Percentiles rank a stretch among this genome's conserved stretches.
These are phyloP conservation scores for Chitala chitala DNA, from an alignment of 2,113 vertebrate genomes.

Conservation along the genomic window DNA sequence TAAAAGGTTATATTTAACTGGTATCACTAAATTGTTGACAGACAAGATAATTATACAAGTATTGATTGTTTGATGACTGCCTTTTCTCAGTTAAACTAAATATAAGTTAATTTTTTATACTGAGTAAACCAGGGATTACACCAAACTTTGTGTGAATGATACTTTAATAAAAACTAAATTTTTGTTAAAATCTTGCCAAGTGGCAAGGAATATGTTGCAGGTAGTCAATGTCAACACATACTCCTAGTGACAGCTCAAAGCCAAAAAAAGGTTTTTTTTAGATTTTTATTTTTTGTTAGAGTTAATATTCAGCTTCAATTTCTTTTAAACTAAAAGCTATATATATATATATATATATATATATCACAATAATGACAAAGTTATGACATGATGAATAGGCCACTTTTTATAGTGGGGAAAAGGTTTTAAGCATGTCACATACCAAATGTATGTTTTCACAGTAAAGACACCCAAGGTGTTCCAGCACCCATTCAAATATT, in stretches of 20 bases:
- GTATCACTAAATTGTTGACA: too few relatives aligned
- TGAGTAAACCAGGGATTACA: background rate
- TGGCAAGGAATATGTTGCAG: background rate
- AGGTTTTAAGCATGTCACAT: background rate
- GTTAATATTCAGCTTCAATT: too few relatives aligned
- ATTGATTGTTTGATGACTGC: too few relatives aligned
- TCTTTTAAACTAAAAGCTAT: too few relatives aligned
- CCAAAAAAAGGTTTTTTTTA: too few relatives aligned
- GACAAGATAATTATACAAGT: too few relatives aligned
- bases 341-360: too few relatives aligned
- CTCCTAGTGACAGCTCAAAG: background rate
- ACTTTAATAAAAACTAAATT: background rate
- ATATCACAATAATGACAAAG: background rate
- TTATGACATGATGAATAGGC: background rate
- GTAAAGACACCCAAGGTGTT: background rate
- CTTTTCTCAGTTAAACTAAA: too few relatives aligned
- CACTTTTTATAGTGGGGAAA: background rate
- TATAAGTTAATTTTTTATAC: background rate
- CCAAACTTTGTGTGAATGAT: background rate
- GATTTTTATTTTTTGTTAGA: too few relatives aligned
- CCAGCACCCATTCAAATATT: background rate
- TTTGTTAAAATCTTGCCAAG: slow-evolving; percentile 6
- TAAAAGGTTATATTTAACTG: too few relatives aligned
- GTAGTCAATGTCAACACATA: background rate
- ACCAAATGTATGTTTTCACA: background rate